These are phyloP conservation scores for Sphenopsis melanotis DNA, from an alignment of 2,797 vertebrate genomes.

Conservation along the genomic window DNA sequence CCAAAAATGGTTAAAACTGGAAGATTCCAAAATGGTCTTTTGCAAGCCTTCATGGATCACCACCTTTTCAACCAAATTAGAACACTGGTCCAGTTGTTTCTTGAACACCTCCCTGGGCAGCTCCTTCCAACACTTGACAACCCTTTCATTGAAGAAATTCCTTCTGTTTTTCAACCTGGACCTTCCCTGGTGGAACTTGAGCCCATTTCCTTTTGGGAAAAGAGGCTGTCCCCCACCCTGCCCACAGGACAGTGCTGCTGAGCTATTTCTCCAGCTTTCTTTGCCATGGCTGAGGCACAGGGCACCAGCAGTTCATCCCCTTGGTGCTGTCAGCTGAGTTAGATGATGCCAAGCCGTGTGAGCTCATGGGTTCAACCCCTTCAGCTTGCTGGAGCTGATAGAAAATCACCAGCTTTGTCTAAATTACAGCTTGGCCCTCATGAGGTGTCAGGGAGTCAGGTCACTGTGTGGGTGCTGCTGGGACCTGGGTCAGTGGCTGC, in stretches of 20 bases:
- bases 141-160: neutral
- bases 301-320: neutral
- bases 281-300: neutral
- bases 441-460: neutral
- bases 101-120: neutral
- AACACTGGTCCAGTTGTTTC: neutral
- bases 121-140: accelerated
- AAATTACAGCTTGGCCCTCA: neutral
- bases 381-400: neutral
- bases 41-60: neutral
- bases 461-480: neutral
- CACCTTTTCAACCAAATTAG: neutral
- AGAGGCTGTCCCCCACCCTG: neutral
- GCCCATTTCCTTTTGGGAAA: neutral
- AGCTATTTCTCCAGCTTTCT: neutral
- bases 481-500: neutral
- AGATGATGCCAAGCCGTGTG: accelerated
- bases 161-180: neutral
- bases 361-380: constrained; percentile 10
- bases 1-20: neutral
- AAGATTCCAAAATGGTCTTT: accelerated
- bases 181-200: neutral
- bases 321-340: neutral
- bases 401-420: neutral
- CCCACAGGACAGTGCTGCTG: neutral